A percentile compares a stretch with the other conserved stretches of the same genome.
phyloP scores from a whole-genome alignment of 2,888 invertebrate genomes.

The Margaritifera margaritifera region DNA sequence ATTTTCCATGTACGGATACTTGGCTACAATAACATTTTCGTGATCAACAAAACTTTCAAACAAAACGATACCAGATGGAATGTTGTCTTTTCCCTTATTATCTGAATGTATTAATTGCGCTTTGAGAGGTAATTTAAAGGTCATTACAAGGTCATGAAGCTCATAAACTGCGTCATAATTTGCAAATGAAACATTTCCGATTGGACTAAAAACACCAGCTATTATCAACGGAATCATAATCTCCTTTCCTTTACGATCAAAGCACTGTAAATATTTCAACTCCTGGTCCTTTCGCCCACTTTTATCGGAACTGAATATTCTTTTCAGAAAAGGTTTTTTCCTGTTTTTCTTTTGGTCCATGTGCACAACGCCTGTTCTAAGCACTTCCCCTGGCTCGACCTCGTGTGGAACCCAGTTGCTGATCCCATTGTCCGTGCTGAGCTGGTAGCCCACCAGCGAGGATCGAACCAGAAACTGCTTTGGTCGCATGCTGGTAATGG shows the following conservation, averaged over 20 bases:
- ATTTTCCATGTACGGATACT: constrained; percentile 32
- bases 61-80: constrained; percentile 51
- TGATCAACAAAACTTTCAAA: constrained; percentile 52
- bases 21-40: constrained; percentile 47
- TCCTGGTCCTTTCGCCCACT: constrained; percentile 57
- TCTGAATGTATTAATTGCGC: constrained; percentile 59
- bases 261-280: constrained; percentile 65
- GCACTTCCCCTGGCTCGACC: constrained; percentile 58
- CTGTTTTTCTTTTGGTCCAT: constrained; percentile 64
- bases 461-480: constrained; percentile 62
- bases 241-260: constrained; percentile 55
- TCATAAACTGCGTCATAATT: constrained; percentile 66
- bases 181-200: constrained; percentile 53
- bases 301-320: constrained; percentile 53
- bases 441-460: constrained; percentile 61
- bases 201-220: constrained; percentile 66
- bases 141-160: constrained; percentile 60
- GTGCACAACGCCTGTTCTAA: constrained; percentile 60
- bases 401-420: constrained; percentile 62
- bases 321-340: constrained; percentile 56
- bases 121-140: constrained; percentile 61
- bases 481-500: constrained; percentile 59
- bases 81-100: constrained; percentile 15
- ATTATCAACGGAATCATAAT: constrained; percentile 66
- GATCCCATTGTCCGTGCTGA: constrained; percentile 52